These are phyloP conservation scores for Trichonephila clavata DNA, from an alignment of 1,140 invertebrate genomes.

Conservation along the genomic window DNA sequence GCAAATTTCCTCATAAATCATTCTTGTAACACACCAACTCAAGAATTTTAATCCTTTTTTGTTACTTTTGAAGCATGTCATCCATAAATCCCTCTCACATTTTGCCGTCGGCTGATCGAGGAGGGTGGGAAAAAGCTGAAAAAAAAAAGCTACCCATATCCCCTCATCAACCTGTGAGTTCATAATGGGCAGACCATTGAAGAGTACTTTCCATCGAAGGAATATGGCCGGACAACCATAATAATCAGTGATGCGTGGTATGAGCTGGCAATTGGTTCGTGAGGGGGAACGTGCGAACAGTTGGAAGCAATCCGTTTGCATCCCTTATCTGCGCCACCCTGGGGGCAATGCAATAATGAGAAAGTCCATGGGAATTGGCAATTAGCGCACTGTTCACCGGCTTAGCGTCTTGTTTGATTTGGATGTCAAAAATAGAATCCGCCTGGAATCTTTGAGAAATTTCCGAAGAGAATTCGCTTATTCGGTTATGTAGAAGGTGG, in stretches of 20 bases:
- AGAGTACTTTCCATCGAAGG: not conserved
- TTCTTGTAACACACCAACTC: no score
- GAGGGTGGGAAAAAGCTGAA: not conserved
- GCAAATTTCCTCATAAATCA: no score
- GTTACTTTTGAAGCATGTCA: not conserved
- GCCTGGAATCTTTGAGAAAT: not conserved
- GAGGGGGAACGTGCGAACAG: not conserved
- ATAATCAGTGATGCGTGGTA: constrained; percentile 23
- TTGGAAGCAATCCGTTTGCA: constrained; percentile 3
- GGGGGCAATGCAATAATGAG: constrained; percentile 24
- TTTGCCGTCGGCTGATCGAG: not conserved
- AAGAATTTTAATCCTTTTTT: not conserved
- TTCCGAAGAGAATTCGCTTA: not conserved
- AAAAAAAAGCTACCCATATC: not conserved
- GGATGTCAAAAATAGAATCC: not conserved
- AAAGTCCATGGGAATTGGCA: constrained; percentile 2
- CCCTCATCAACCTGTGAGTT: not conserved
- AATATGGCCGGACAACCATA: not conserved
- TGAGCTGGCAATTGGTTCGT: constrained; percentile 21
- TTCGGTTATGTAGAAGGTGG: not conserved
- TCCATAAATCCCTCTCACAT: not conserved
- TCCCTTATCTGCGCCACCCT: not conserved
- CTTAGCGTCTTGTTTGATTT: not conserved
- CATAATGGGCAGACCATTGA: not conserved
- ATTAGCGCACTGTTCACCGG: not conserved